phyloP scores from a whole-genome alignment of 2,888 invertebrate genomes.

The Mechanitis mazaeus region DNA sequence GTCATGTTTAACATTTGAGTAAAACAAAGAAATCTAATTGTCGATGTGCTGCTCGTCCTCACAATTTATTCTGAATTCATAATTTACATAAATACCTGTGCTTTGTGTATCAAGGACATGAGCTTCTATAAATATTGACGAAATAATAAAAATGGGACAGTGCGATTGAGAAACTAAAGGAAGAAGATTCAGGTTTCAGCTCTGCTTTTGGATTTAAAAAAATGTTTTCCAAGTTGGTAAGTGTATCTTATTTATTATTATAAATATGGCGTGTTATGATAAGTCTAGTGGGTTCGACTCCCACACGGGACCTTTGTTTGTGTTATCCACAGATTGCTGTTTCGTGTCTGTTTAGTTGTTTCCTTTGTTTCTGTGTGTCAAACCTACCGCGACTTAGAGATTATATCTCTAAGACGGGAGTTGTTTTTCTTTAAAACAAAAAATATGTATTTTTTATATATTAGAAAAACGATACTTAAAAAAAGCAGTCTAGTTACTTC shows the following conservation, averaged over 20 bases:
- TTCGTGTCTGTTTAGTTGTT: too few relatives aligned
- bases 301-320: too few relatives aligned
- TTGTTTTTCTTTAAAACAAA: too few relatives aligned
- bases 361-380: too few relatives aligned
- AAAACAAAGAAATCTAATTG: slow-evolving; percentile 66
- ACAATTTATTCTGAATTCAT: slow-evolving; percentile 56
- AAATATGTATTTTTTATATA: too few relatives aligned
- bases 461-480: too few relatives aligned
- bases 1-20: slow-evolving; percentile 41
- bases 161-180: slow-evolving; percentile 34
- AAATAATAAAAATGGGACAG: slow-evolving; percentile 42
- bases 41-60: slow-evolving; percentile 57
- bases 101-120: slow-evolving; percentile 63
- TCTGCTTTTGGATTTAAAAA: slow-evolving; percentile 27
- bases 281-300: too few relatives aligned
- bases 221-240: slow-evolving; percentile 68
- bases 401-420: too few relatives aligned
- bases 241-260: slow-evolving; percentile 22
- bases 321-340: too few relatives aligned
- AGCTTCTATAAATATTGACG: slow-evolving; percentile 58
- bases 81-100: slow-evolving; percentile 65
- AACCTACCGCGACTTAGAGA: too few relatives aligned
- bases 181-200: slow-evolving; percentile 24
- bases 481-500: too few relatives aligned
- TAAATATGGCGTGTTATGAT: too few relatives aligned